A percentile compares a stretch with the other conserved stretches of the same genome.
phyloP scores from a whole-genome alignment of 2,113 vertebrate species.

The Passer montanus region DNA sequence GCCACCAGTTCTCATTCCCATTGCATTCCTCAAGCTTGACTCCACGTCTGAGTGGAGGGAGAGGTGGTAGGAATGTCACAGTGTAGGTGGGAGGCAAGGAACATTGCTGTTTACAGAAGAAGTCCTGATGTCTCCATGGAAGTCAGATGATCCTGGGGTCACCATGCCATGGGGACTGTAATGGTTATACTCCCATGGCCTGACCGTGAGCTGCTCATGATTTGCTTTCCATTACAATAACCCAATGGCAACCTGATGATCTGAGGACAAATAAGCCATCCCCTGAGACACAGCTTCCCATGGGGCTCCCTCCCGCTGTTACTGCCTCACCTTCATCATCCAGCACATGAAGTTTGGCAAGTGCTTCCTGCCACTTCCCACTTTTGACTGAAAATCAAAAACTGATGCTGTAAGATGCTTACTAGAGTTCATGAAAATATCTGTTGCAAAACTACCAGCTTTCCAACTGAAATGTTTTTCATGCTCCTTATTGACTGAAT shows the following conservation, averaged over 20 bases:
- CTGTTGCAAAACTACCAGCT: background rate
- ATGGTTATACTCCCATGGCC: background rate
- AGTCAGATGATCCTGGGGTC: constrained; percentile 38
- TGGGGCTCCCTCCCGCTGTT: background rate
- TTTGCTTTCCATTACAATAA: constrained; percentile 34
- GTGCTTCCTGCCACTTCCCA: background rate
- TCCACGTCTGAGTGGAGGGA: background rate
- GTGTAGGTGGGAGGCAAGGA: constrained; percentile 41
- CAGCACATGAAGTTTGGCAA: background rate
- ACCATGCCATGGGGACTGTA: background rate
- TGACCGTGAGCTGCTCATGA: background rate
- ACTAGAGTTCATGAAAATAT: background rate
- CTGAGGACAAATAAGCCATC: background rate
- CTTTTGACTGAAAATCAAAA: background rate
- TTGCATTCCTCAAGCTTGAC: constrained; percentile 57
- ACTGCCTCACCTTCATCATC: background rate
- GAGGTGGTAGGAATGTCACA: constrained; percentile 17
- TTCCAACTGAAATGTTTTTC: background rate
- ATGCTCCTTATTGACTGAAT: background rate
- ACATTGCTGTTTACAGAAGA: constrained; percentile 36
- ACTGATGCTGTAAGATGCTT: background rate
- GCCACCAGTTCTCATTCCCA: background rate
- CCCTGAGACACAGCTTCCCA: background rate
- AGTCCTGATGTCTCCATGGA: background rate
- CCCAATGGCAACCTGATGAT: background rate